Base-by-base conservation (phyloP, 2,113 vertebrate species). In the Sinocyclocheilus rhinocerous region DNA sequence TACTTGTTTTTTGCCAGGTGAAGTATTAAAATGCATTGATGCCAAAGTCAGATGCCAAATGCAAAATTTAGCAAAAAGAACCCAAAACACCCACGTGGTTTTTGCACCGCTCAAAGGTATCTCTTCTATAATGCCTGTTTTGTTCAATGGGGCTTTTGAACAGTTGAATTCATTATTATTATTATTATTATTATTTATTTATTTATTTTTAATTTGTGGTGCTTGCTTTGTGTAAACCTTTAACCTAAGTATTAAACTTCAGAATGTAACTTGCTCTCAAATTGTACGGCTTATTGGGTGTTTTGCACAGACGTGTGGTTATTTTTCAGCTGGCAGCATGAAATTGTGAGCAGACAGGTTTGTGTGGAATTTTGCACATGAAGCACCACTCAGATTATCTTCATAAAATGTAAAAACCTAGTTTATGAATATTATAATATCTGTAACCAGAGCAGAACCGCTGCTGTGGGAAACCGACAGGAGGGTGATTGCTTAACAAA, bases 401-500 rank as follows among this genome's bases (percentile, higher is more conserved):
- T 73, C 4, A n/a, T 33, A 72, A 39, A 42, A 72, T 72, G 16
- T 42, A 12, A 12, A 42, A 42, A 22, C 22, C 10, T n/a, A 10
- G 20, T 73, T 45, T 73, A 73, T 73, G 26, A 77, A 11, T 33
- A 20, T 10, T 48, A 3, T 48, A 26, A 76, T 72, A 1, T 42
- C 33, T 72, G 33, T 24, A 55, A 29, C 15, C 15, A 18, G 48
- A 33, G 75, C 26, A 22, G 76, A 57, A 29, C 1, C 1, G n/a
- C 9, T 77, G 50, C 26, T 78, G 29, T 22, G 18, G 20, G 16
- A 78, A 57, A 42, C 36, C 20, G 4, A 73, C 70, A 73, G 70
- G 70, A 73, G 36, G 36, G 70, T 73, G 70, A 73, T 73, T 73
- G 36, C 70, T 73, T 39, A 73, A 73, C 20, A 73, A 78, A 36